A percentile compares a stretch with the other conserved stretches of the same genome.
These are phyloP conservation scores for Papilio machaon DNA, from an alignment of 1,140 invertebrate species.

Conservation along the genomic window DNA sequence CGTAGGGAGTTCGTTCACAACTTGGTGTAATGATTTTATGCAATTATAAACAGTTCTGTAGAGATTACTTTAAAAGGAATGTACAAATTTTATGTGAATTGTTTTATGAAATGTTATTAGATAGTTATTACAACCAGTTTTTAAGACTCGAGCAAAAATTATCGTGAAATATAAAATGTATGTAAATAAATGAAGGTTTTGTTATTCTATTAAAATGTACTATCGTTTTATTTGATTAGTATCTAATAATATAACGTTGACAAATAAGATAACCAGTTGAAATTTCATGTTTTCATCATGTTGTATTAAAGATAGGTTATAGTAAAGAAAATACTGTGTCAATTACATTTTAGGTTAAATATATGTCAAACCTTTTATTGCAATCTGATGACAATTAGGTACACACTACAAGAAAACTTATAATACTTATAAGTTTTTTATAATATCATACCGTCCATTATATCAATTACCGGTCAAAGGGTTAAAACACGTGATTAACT, in stretches of 20 bases:
- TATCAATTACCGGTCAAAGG: no score
- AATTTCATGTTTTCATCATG: background rate
- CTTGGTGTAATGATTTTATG: constrained; percentile 6
- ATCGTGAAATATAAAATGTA: background rate
- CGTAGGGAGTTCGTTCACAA: background rate
- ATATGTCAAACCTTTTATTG: no score
- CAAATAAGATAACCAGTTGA: background rate
- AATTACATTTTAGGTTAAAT: no score
- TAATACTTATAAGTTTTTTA: background rate
- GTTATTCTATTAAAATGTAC: background rate
- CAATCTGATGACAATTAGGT: no score
- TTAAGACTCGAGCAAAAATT: background rate
- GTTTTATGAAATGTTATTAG: background rate
- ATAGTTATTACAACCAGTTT: background rate
- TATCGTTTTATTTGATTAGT: background rate
- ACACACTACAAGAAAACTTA: no score
- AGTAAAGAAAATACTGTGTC: no score
- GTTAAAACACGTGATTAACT: no score
- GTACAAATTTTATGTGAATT: background rate
- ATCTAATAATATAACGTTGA: background rate
- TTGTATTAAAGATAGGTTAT: no score
- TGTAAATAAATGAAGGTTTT: background rate
- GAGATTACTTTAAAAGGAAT: background rate
- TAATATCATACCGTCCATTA: no score
- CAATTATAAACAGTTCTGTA: background rate